These are phyloP conservation scores for Panzeria rudis DNA, from an alignment of 2,888 invertebrate species.

Conservation along the genomic window DNA sequence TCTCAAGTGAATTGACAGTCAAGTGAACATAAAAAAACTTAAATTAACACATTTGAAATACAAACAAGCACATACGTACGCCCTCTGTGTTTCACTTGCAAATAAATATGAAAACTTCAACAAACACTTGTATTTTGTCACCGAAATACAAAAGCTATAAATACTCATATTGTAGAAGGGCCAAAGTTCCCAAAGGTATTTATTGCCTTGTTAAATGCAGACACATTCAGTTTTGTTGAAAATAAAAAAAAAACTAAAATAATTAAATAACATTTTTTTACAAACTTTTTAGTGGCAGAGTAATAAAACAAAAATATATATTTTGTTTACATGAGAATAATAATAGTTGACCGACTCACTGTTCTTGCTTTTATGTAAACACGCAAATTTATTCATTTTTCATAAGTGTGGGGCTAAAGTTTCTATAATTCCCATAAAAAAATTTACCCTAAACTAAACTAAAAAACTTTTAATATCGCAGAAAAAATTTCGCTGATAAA, in stretches of 20 bases:
- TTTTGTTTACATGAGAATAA: neutral
- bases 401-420: too few species aligned
- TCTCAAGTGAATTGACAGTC: constrained; percentile 57
- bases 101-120: neutral
- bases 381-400: neutral
- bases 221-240: constrained; percentile 21
- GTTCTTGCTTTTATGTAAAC: neutral
- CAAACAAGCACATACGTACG: neutral
- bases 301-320: neutral
- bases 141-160: constrained; percentile 31
- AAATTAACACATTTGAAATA: constrained; percentile 53
- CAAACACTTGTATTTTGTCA: neutral
- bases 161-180: constrained; percentile 33
- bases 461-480: neutral
- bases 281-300: neutral
- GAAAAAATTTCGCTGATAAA: neutral
- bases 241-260: constrained; percentile 6
- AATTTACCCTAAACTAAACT: neutral
- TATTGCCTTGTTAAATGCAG: constrained; percentile 44
- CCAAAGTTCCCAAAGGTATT: constrained; percentile 32
- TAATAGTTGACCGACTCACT: neutral
- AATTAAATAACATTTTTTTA: neutral
- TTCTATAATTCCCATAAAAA: neutral
- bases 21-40: constrained; percentile 63
- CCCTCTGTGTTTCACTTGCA: neutral